Evolutionary conservation across 1,140 invertebrate species (phyloP).

Genomic region (Harpegnathos saltator): DNA sequence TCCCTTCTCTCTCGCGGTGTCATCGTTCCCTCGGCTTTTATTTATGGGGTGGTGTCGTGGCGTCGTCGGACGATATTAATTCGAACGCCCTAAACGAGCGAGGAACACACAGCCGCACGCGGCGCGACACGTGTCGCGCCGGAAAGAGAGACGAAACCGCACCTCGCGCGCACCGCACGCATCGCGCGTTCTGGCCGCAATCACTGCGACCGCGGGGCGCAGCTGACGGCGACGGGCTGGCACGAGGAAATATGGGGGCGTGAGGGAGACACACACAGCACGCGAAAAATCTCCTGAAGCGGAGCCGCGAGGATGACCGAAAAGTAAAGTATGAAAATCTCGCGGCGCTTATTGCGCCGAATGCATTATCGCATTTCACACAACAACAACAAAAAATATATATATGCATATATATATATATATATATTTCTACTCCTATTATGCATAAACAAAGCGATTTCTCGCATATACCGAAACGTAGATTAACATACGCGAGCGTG

Average conservation of each 20-base stretch:
- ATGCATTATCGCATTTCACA: background rate
- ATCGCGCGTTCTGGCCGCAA: conserved; percentile 19
- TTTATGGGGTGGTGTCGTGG: conserved; percentile 56
- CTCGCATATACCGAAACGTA: no score
- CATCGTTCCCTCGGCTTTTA: conserved; percentile 44
- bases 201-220: background rate
- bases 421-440: no score
- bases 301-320: no score
- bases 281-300: background rate
- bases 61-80: conserved; percentile 61
- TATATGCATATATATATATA: no score
- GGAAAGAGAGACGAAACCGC: conserved; percentile 32
- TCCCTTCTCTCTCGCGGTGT: background rate
- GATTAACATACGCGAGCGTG: no score
- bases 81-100: conserved; percentile 60
- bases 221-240: no score
- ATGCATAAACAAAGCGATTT: no score
- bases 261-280: background rate
- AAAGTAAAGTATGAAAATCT: background rate
- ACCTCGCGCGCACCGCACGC: background rate
- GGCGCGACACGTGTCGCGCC: conserved; percentile 56
- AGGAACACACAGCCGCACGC: conserved; percentile 39
- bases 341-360: background rate
- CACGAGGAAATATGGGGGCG: background rate
- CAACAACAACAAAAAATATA: no score